Conservation (phyloP, 2,888 invertebrate species). For the Drosophila macrospina region DNA sequence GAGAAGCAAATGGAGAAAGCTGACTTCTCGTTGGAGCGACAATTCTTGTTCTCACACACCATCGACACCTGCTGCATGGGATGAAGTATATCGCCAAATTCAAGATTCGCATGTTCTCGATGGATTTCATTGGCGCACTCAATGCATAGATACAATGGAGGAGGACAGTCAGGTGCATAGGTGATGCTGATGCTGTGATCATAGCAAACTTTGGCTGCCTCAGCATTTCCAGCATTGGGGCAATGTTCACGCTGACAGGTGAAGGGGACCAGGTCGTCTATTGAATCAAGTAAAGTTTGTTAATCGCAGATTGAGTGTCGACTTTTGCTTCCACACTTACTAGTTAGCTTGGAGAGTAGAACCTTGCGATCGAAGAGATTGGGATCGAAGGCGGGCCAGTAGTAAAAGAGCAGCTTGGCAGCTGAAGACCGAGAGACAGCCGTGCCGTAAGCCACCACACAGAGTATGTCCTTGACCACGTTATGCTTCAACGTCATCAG, state of each 20-base stretch:
- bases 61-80: conserved; percentile 98
- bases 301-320: too few species aligned
- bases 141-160: conserved; percentile 97
- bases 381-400: conserved; percentile 99
- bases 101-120: conserved; percentile 93
- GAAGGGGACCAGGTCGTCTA: conserved; percentile 91
- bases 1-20: conserved; percentile 98
- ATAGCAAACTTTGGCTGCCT: conserved; percentile 96
- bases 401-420: conserved; percentile 98
- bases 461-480: conserved; percentile 96
- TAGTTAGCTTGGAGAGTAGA: conserved; percentile 94
- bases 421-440: conserved; percentile 97
- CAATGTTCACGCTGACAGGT: conserved; percentile 97
- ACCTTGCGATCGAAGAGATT: conserved; percentile 96
- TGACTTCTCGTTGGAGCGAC: conserved; percentile 95
- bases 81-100: conserved; percentile 94
- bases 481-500: conserved; percentile 97
- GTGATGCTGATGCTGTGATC: conserved; percentile 96
- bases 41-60: conserved; percentile 99
- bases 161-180: conserved; percentile 94
- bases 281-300: background rate
- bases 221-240: conserved; percentile 93
- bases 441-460: conserved; percentile 98
- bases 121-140: conserved; percentile 98
- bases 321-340: conserved; percentile 86